These are phyloP conservation scores for Eueides isabella DNA, from an alignment of 1,140 invertebrate species.

Conservation along the genomic window DNA sequence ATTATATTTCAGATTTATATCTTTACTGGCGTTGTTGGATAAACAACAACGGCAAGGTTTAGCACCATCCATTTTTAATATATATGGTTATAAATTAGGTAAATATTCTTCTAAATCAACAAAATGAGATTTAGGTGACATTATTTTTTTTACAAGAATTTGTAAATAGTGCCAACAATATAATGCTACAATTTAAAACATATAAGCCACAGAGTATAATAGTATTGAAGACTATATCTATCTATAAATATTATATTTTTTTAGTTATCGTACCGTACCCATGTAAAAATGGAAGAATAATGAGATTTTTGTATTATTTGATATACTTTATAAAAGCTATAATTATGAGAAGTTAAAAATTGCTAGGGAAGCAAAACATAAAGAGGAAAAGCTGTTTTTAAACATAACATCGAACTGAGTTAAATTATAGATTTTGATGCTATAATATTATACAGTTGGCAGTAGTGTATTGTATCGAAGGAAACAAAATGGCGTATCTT, in stretches of 20 bases:
- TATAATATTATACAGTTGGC: neutral
- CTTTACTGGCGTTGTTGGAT: slow-evolving; percentile 54
- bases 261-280: too few species aligned
- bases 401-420: too few species aligned
- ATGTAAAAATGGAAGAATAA: too few species aligned
- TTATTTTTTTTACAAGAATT: slow-evolving; percentile 6
- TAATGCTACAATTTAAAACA: neutral
- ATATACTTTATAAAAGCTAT: too few species aligned
- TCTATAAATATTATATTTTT: too few species aligned
- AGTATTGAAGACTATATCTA: neutral
- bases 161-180: neutral
- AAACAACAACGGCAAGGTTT: slow-evolving; percentile 67
- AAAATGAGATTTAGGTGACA: slow-evolving; percentile 6
- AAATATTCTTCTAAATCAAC: neutral
- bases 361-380: too few species aligned
- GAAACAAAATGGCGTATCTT: slow-evolving; percentile 50
- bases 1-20: slow-evolving; percentile 49
- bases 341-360: too few species aligned
- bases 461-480: neutral
- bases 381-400: too few species aligned
- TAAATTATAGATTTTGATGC: too few species aligned
- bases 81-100: slow-evolving; percentile 8
- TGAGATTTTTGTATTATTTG: too few species aligned
- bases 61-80: slow-evolving; percentile 48
- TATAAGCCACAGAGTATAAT: neutral